phyloP scores from a whole-genome alignment of 2,113 vertebrate genomes.

The Oncorhynchus keta region DNA sequence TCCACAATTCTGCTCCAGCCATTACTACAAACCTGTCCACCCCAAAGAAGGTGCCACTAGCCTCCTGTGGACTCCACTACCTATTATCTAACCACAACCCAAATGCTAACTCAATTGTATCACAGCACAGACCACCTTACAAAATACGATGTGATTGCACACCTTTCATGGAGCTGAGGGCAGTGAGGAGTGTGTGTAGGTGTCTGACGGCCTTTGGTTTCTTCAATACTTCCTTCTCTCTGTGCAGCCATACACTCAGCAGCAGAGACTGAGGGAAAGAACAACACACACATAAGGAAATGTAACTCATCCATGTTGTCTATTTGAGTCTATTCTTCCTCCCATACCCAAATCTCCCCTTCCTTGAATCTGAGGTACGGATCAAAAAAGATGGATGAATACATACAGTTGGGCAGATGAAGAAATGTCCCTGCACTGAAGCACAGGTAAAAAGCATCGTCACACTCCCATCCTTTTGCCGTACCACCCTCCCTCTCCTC shows the following conservation, averaged over 20 bases:
- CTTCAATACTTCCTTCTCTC: conserved; percentile 86
- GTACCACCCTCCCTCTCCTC: conserved; percentile 29
- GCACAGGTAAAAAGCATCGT: conserved; percentile 49
- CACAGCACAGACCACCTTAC: not conserved
- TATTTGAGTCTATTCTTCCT: not conserved
- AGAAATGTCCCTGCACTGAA: not conserved
- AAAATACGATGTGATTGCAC: not conserved
- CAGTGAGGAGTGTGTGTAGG: conserved; percentile 80
- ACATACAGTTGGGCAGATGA: too few relatives aligned
- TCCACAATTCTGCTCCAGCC: too few relatives aligned
- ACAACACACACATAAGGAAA: not conserved
- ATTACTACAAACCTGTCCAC: too few relatives aligned
- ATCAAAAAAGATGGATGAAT: conserved; percentile 46
- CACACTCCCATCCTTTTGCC: not conserved
- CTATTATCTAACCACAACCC: too few relatives aligned
- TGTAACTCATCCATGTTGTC: too few relatives aligned
- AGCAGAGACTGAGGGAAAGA: conserved; percentile 80
- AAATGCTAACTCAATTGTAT: too few relatives aligned
- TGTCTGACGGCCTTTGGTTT: conserved; percentile 76
- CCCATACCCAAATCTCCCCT: not conserved
- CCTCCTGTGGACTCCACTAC: too few relatives aligned
- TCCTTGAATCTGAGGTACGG: conserved; percentile 78
- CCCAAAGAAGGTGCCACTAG: too few relatives aligned
- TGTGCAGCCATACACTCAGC: conserved; percentile 88
- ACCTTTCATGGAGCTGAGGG: conserved; percentile 94